Conservation (phyloP, 2,113 vertebrate genomes). For the Choloepus hoffmanni region DNA sequence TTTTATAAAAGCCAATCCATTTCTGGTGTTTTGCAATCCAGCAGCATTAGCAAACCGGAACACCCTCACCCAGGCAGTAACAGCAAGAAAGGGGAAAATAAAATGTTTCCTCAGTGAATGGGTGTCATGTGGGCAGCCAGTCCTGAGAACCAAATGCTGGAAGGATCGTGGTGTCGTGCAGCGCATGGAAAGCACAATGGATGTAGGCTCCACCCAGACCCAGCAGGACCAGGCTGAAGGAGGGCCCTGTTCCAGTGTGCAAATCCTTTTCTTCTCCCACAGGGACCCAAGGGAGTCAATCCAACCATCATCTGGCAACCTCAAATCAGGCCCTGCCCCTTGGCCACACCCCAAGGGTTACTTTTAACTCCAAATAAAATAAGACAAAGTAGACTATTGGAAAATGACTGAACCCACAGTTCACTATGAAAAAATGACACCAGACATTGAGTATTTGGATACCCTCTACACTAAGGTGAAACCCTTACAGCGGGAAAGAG, state of each 20-base stretch:
- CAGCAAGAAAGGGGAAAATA: not conserved
- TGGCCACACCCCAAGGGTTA: not conserved
- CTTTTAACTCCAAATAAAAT: not conserved
- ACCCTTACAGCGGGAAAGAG: not conserved
- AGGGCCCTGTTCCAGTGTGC: fast-evolving
- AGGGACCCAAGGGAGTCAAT: not conserved
- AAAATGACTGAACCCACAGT: not conserved
- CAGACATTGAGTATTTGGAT: not conserved
- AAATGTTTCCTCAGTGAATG: not conserved
- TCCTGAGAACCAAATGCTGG: not conserved
- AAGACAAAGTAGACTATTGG: fast-evolving
- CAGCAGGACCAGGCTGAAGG: not conserved
- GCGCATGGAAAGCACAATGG: not conserved
- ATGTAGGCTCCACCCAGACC: no score
- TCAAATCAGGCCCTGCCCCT: fast-evolving
- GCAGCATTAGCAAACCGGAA: no score
- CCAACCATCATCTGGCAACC: not conserved
- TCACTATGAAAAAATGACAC: not conserved
- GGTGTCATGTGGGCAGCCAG: fast-evolving
- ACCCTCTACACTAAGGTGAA: fast-evolving
- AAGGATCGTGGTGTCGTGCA: not conserved
- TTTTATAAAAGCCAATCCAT: no score
- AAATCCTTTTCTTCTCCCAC: not conserved
- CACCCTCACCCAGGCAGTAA: no score
- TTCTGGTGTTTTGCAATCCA: no score